These are phyloP conservation scores for Melanophora roralis DNA, from an alignment of 2,888 invertebrate species.

Conservation along the genomic window DNA sequence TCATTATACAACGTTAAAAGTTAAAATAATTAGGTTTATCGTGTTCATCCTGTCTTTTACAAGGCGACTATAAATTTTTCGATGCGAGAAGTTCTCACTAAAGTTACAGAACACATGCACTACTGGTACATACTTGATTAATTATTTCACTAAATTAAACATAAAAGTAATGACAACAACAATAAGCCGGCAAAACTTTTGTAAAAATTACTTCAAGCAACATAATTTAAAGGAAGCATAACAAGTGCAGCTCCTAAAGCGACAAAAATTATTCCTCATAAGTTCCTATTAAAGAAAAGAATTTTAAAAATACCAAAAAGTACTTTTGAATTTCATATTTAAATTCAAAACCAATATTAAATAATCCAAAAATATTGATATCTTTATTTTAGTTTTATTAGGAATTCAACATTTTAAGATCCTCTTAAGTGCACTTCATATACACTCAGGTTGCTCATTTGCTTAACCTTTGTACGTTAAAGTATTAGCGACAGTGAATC, in stretches of 20 bases:
- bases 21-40: too few relatives aligned
- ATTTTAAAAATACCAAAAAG: neutral
- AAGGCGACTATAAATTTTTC: too few relatives aligned
- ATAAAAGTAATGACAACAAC: conserved; percentile 14
- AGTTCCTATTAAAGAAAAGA: too few relatives aligned
- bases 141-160: conserved; percentile 47
- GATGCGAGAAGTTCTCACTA: too few relatives aligned
- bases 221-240: neutral
- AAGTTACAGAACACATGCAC: too few relatives aligned
- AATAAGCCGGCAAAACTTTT: conserved; percentile 3
- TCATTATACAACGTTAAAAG: too few relatives aligned
- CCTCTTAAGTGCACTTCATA: conserved; percentile 25
- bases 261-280: neutral
- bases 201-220: conserved; percentile 11
- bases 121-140: conserved; percentile 30
- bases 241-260: neutral
- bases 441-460: neutral
- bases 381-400: neutral
- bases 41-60: too few relatives aligned
- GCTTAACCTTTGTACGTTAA: neutral
- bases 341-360: neutral
- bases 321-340: neutral
- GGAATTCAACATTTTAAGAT: neutral
- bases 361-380: too few relatives aligned
- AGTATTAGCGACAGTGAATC: neutral